Base-by-base conservation (phyloP, 2,888 invertebrate genomes). In the Pseudolycoriella hygida region DNA sequence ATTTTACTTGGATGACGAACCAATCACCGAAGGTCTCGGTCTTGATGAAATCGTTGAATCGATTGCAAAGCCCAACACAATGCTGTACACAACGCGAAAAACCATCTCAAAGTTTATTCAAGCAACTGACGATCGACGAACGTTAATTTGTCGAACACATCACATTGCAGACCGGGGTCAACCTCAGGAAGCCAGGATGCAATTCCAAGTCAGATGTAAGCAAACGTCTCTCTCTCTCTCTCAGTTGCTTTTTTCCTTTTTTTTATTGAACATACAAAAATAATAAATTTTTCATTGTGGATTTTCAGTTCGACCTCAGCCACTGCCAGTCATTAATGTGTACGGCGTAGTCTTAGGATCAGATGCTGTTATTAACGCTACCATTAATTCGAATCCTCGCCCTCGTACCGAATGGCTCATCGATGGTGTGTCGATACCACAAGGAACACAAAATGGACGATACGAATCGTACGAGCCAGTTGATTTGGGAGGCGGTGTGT, bases 311-410 rank as follows among this genome's bases (percentile, higher is more conserved):
- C 68, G 75, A 1, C 84, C 84, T 1, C 70, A 74, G 40, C 67
- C 69, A 20, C 66, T 68, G 25, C 69, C 71, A 1, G 69, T 74
- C 11, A 63, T 74, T 48, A 76, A 77, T 31, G 76, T 77, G 46
- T 85, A 84, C 58, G 86, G 84, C 0, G 74, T 80, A 48, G 77
- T 77, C 49, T 65, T 85, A 50, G 81, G 80, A 3, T 71, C 73
- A 37, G 72, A 74, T n/a, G 85, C 81, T 1, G 67, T 72, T 2
- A 74, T 87, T 44, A 77, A 77, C 50, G 74, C 86, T n/a, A 77
- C 77, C 1, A 69, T 86, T 19, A 68, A 76, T 3, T 73, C 84
- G 12, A 78, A 82, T 62, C 86, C 87, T 0, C 66, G 67, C 43
- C 86, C 86, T 0, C 56, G 55, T n/a, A 71, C 77, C 31, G 70